Evolutionary conservation across 2,113 vertebrate species (phyloP), one percentile per base, ranked within the genome.

Genomic region (Lates calcarifer): DNA sequence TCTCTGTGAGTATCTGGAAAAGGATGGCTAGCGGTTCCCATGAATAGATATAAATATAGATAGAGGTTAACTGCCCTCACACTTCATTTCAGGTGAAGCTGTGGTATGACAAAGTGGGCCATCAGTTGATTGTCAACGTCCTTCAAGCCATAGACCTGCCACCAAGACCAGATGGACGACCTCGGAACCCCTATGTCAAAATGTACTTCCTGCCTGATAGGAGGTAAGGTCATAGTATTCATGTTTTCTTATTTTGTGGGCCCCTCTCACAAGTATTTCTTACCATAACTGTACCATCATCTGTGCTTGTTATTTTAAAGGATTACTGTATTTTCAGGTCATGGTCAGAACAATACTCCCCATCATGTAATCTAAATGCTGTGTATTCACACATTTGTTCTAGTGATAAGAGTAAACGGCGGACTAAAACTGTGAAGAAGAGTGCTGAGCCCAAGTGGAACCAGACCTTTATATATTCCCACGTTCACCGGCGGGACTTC

Each of bases 361-460:
- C 24, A n/a, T 3, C 6, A 51, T 18, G 6, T 33, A 18, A 39
- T 73, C 13, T n/a, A 33, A 47, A 41, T 35, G 37, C 11, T 56
- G 33, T 41, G 43, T 51, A 6, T 35, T 63, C 26, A 37, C 6
- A 1, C 17, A 18, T 81, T 35, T 93, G 91, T 49, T 92, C 45
- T 89, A 99, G 98, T 86, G 98, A 99, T 90, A 99, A 99, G 91
- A 99, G 98, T 93, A 99, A 99, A 94, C 95, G 98, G 63, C 96
- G 98, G 90, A 99, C 98, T 66, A 99, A 98, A 95, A 99, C 98
- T 6, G 97, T 99, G 91, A 98, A 99, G 95, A 99, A 98, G 96
- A 96, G 95, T 45, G 95, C 95, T 63, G 97, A 99, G 88, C 98
- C 98, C 79, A 98, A 98, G 93, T 99, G 98, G 98, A 99, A 99